These are phyloP conservation scores for Eudyptes chrysolophus DNA, from an alignment of 2,113 vertebrate genomes.

Conservation along the genomic window DNA sequence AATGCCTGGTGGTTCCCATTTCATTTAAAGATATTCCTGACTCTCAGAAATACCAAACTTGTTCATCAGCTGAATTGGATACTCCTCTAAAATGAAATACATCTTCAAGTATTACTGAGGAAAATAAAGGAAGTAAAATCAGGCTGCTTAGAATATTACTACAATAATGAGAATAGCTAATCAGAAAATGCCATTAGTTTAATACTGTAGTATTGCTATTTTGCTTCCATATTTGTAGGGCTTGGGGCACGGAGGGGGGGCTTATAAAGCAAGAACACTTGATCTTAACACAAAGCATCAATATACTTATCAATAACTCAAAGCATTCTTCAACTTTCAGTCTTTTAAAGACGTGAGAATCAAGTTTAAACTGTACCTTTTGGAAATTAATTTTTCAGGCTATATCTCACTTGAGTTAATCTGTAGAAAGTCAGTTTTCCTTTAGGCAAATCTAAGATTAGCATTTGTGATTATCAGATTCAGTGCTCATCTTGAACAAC, in stretches of 20 bases:
- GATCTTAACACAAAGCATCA: neutral
- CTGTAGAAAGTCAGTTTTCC: neutral
- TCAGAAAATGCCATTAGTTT: neutral
- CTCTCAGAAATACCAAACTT: neutral
- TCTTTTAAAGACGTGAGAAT: neutral
- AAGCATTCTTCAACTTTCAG: neutral
- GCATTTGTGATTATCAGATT: neutral
- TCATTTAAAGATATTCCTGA: neutral
- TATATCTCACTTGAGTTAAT: neutral
- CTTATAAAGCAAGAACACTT: neutral
- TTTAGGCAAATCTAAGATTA: neutral
- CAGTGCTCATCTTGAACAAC: neutral
- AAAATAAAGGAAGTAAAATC: neutral
- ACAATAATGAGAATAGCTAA: neutral
- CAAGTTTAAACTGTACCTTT: neutral
- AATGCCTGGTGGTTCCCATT: neutral
- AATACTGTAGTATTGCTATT: neutral
- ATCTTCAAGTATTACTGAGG: neutral
- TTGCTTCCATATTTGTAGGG: neutral
- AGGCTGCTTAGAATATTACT: neutral
- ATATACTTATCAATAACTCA: neutral
- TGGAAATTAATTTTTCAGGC: neutral
- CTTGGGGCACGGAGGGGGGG: neutral
- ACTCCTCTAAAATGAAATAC: neutral
- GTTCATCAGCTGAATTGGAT: neutral